These are phyloP conservation scores for Caenorhabditis brenneri DNA, from an alignment of 1,140 invertebrate genomes.

Conservation along the genomic window DNA sequence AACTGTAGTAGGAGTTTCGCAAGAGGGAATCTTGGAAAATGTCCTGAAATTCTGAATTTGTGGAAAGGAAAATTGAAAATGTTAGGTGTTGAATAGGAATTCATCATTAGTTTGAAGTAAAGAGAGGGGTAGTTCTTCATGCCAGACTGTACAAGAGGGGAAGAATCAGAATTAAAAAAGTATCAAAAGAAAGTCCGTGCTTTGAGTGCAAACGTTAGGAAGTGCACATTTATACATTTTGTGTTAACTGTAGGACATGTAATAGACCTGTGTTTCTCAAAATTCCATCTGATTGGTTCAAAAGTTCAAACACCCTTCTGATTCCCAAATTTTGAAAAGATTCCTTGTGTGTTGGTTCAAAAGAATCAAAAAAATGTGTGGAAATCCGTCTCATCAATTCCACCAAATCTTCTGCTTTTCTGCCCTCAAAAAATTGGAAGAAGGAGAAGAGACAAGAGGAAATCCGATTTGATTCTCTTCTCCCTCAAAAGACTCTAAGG, in stretches of 20 bases:
- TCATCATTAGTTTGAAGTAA: too few relatives aligned
- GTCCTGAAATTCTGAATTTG: conserved; percentile 51
- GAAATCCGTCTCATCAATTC: background rate
- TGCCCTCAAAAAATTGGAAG: background rate
- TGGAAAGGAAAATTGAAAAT: background rate
- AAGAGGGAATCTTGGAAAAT: conserved; percentile 61
- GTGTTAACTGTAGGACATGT: too few relatives aligned
- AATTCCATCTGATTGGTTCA: too few relatives aligned
- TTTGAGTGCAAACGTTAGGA: background rate
- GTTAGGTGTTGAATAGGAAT: background rate
- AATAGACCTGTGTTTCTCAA: background rate
- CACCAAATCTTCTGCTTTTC: background rate
- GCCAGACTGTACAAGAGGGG: background rate
- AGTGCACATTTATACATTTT: too few relatives aligned
- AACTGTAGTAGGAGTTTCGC: conserved; percentile 61
- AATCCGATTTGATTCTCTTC: conserved; percentile 17
- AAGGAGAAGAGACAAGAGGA: background rate
- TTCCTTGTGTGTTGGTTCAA: background rate
- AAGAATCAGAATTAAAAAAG: background rate
- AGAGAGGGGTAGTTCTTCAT: conserved; percentile 20
- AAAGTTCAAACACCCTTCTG: too few relatives aligned
- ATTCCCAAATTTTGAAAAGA: too few relatives aligned
- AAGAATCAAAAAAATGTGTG: background rate
- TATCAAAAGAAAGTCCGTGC: conserved; percentile 22
- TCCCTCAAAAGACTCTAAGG: background rate